phyloP scores from a whole-genome alignment of 1,140 invertebrate species.

The Eumaeus atala region DNA sequence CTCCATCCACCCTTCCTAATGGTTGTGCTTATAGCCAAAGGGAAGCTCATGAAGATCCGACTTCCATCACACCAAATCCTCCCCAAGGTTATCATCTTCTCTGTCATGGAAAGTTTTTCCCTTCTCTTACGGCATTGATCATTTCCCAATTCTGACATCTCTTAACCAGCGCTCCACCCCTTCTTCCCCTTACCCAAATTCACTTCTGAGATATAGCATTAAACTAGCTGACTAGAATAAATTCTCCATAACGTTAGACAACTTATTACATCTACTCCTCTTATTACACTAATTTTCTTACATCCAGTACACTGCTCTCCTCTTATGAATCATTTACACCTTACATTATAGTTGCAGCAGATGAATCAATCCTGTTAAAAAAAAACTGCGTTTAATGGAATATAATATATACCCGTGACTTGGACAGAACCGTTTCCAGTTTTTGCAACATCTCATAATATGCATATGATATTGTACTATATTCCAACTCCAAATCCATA shows the following conservation, averaged over 20 bases:
- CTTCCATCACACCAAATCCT: not conserved
- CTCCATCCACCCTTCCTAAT: no score
- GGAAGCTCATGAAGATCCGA: no score
- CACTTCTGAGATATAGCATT: not conserved
- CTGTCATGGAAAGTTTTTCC: not conserved
- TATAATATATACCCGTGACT: no score
- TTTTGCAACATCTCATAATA: slow-evolving; percentile 24
- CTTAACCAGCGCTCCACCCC: not conserved
- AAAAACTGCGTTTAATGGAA: no score
- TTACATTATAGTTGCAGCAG: not conserved
- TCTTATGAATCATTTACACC: not conserved
- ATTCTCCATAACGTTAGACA: not conserved
- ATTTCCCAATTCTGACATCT: slow-evolving; percentile 6
- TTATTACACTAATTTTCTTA: not conserved
- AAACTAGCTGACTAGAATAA: not conserved
- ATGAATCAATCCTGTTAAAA: not conserved
- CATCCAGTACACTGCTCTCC: not conserved
- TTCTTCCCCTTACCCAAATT: not conserved
- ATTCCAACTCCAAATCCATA: slow-evolving; percentile 1
- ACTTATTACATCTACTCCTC: no score
- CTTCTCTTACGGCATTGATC: slow-evolving; percentile 15
- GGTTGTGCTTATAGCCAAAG: no score
- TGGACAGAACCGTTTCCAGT: no score
- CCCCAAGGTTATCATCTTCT: not conserved
- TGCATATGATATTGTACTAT: slow-evolving; percentile 26